These are phyloP conservation scores for Halichoeres trimaculatus DNA, from an alignment of 2,113 vertebrate species.

Conservation along the genomic window DNA sequence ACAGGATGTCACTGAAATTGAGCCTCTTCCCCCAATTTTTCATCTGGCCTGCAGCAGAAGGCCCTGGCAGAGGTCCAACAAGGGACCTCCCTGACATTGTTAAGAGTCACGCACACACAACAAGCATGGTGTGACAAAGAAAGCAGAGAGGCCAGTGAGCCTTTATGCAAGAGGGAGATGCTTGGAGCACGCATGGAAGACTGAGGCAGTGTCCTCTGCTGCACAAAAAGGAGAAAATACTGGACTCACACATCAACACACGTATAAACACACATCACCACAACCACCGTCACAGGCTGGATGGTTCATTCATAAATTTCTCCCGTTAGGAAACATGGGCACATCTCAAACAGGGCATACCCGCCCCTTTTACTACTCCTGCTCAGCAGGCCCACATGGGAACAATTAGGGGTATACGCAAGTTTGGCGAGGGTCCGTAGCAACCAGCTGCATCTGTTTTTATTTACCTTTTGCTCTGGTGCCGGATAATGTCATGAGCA, in stretches of 20 bases:
- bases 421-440: constrained; percentile 83
- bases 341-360: constrained; percentile 67
- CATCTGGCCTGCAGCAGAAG: constrained; percentile 78
- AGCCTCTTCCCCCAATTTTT: constrained; percentile 74
- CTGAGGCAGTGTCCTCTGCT: neutral
- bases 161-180: neutral
- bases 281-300: constrained; percentile 48
- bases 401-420: constrained; percentile 79
- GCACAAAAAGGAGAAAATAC: neutral
- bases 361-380: constrained; percentile 71
- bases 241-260: constrained; percentile 50
- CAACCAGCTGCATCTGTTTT: constrained; percentile 86
- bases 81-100: constrained; percentile 75
- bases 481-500: constrained; percentile 81
- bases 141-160: constrained; percentile 19
- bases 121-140: constrained; percentile 41
- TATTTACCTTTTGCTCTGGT: constrained; percentile 85
- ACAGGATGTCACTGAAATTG: constrained; percentile 71
- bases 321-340: constrained; percentile 71
- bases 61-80: constrained; percentile 59
- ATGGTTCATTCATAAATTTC: constrained; percentile 81
- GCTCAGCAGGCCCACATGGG: constrained; percentile 79
- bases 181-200: constrained; percentile 1
- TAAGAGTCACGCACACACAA: constrained; percentile 59
- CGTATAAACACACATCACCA: constrained; percentile 53